phyloP scores from a whole-genome alignment of 1,140 invertebrate genomes.

The Drosophila subpulchrella region DNA sequence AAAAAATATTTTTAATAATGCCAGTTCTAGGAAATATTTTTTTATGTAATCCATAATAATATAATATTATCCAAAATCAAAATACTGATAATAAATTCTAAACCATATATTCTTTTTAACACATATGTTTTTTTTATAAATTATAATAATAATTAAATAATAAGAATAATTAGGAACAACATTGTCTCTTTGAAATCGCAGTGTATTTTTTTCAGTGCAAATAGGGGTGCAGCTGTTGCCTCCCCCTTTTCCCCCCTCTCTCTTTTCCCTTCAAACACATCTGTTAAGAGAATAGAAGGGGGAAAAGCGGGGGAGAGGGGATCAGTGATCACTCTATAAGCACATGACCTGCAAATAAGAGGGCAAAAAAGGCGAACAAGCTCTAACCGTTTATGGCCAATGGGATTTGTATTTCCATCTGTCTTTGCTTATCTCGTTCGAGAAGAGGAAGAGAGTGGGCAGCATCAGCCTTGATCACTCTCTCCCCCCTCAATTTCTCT shows the following conservation, averaged over 20 bases:
- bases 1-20: no score
- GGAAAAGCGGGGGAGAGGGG: constrained; percentile 15
- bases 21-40: no score
- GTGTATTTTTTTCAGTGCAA: constrained; percentile 10
- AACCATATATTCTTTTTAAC: no score
- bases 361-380: constrained; percentile 34
- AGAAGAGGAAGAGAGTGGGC: constrained; percentile 31
- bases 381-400: constrained; percentile 66
- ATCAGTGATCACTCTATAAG: constrained; percentile 70
- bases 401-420: constrained; percentile 37
- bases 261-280: constrained; percentile 6
- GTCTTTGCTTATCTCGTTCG: constrained; percentile 45
- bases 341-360: constrained; percentile 61
- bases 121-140: no score
- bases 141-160: background rate
- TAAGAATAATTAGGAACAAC: background rate
- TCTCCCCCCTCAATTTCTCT: background rate
- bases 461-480: constrained; percentile 29
- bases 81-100: no score
- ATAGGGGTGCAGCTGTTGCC: constrained; percentile 21
- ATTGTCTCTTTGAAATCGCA: no score
- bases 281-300: constrained; percentile 1
- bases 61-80: no score
- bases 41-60: no score
- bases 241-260: background rate